These are phyloP conservation scores for Tortrix viridana DNA, from an alignment of 2,888 invertebrate species.

Conservation along the genomic window DNA sequence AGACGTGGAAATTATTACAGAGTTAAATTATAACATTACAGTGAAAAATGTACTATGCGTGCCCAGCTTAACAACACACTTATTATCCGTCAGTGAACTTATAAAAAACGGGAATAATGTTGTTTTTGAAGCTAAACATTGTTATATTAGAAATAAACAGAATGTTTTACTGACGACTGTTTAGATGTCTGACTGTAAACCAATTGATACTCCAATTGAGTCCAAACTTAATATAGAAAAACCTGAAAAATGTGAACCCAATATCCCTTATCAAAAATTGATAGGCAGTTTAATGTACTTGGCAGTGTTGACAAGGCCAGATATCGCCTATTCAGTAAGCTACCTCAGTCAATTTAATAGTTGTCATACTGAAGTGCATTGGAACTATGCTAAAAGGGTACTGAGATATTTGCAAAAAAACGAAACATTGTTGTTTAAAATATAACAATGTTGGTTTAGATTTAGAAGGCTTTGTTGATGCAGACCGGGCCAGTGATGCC, in stretches of 20 bases:
- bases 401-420: slow-evolving; percentile 30
- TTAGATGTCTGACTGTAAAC: slow-evolving; percentile 24
- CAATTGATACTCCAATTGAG: slow-evolving; percentile 25
- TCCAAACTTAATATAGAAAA: slow-evolving; percentile 21
- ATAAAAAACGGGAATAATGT: slow-evolving; percentile 19
- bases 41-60: slow-evolving; percentile 26
- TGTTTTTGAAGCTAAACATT: slow-evolving; percentile 14
- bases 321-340: not conserved
- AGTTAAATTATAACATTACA: slow-evolving; percentile 22
- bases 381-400: not conserved
- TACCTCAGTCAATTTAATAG: slow-evolving; percentile 6
- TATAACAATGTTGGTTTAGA: slow-evolving; percentile 18
- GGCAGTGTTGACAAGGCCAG: not conserved
- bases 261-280: slow-evolving; percentile 5
- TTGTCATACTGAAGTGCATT: slow-evolving; percentile 4
- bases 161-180: not conserved
- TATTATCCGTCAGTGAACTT: slow-evolving; percentile 20
- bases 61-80: slow-evolving; percentile 24
- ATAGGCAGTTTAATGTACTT: slow-evolving; percentile 23
- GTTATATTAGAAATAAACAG: slow-evolving; percentile 11
- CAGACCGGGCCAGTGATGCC: slow-evolving; percentile 35
- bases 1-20: slow-evolving; percentile 21
- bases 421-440: slow-evolving; percentile 31
- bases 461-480: slow-evolving; percentile 30
- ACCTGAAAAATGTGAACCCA: not conserved